Evolutionary conservation across 2,113 vertebrate genomes (phyloP).

Genomic region (Phyllopteryx taeniolatus): DNA sequence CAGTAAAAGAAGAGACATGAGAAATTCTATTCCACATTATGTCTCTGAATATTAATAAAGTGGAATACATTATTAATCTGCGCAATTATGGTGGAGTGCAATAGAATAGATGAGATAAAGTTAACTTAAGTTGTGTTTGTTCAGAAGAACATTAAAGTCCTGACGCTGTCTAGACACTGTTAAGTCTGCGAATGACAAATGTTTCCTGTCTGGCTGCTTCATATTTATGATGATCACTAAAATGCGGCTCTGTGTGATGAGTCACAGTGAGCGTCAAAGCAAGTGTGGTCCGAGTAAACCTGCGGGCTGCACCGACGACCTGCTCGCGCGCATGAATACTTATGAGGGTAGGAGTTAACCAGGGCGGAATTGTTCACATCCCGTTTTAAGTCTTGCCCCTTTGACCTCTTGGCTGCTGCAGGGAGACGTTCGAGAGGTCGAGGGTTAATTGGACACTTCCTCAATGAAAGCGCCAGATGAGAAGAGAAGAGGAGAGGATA

Average conservation of each 20-base stretch:
- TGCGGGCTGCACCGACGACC: slow-evolving; percentile 28
- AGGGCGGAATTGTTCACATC: slow-evolving; percentile 36
- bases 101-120: slow-evolving; percentile 10
- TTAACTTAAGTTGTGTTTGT: slow-evolving; percentile 23
- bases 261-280: slow-evolving; percentile 44
- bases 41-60: slow-evolving; percentile 23
- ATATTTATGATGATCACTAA: slow-evolving; percentile 35
- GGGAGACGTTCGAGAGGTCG: slow-evolving; percentile 26
- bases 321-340: slow-evolving; percentile 37
- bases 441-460: slow-evolving; percentile 27
- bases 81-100: slow-evolving; percentile 10
- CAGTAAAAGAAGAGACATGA: neutral
- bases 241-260: slow-evolving; percentile 29
- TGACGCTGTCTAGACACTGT: slow-evolving; percentile 8
- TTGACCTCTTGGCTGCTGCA: slow-evolving; percentile 21
- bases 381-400: slow-evolving; percentile 28
- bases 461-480: slow-evolving; percentile 12
- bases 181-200: slow-evolving; percentile 15
- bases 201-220: slow-evolving; percentile 17
- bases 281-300: slow-evolving; percentile 18
- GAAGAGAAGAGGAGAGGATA: neutral
- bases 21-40: slow-evolving; percentile 1
- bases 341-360: slow-evolving; percentile 44
- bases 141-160: slow-evolving; percentile 9
- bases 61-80: slow-evolving; percentile 23